phyloP scores from a whole-genome alignment of 2,888 invertebrate genomes.

The Corbicula japonica region DNA sequence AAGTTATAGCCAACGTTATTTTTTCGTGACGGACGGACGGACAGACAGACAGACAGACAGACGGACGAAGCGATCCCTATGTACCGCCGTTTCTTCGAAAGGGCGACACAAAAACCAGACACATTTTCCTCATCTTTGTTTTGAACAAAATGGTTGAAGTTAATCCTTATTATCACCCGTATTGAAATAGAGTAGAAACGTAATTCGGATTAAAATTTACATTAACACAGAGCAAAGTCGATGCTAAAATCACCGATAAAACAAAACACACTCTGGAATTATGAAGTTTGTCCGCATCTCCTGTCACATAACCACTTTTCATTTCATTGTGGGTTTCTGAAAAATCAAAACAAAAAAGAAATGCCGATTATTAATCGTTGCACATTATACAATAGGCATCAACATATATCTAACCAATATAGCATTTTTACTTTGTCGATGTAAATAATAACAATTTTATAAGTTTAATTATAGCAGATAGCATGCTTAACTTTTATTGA shows the following conservation, averaged over 20 bases:
- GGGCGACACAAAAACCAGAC: too few relatives aligned
- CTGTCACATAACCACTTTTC: background rate
- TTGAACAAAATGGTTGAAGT: too few relatives aligned
- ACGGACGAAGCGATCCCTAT: too few relatives aligned
- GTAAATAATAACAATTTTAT: background rate
- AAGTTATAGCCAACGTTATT: too few relatives aligned
- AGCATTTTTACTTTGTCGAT: background rate
- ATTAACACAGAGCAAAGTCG: too few relatives aligned
- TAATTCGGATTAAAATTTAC: too few relatives aligned
- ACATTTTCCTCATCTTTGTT: too few relatives aligned
- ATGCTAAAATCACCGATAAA: conserved; percentile 1
- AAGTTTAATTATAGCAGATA: background rate
- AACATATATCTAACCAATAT: background rate
- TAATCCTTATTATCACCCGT: too few relatives aligned
- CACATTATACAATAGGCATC: background rate
- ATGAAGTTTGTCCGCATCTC: background rate
- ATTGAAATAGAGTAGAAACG: too few relatives aligned
- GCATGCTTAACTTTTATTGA: background rate
- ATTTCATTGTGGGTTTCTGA: conserved; percentile 15
- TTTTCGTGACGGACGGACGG: too few relatives aligned
- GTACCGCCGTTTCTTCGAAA: too few relatives aligned
- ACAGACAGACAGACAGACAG: too few relatives aligned
- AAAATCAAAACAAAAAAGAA: background rate
- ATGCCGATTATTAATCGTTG: background rate
- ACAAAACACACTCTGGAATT: background rate